Conservation (phyloP, 1,140 invertebrate genomes). For the Heliconius hermathena region DNA sequence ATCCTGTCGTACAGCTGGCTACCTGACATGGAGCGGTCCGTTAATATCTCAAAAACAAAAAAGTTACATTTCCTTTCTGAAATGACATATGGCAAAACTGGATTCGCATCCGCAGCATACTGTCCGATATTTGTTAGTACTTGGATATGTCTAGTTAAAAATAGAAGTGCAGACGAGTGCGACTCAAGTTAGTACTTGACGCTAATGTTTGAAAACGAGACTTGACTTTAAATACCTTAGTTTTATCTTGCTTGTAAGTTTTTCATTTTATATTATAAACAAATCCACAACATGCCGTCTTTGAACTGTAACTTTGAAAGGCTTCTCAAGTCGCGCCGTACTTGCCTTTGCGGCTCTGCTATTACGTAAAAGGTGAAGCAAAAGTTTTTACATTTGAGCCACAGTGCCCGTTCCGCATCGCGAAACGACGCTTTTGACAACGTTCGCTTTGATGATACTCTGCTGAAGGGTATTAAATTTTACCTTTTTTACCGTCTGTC, state of each 20-base stretch:
- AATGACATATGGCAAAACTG: constrained; percentile 62
- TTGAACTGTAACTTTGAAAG: constrained; percentile 72
- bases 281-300: constrained; percentile 74
- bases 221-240: neutral
- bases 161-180: neutral
- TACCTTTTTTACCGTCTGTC: constrained; percentile 63
- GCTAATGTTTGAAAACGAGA: neutral
- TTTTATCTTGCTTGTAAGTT: constrained; percentile 2
- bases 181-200: neutral
- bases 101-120: constrained; percentile 62
- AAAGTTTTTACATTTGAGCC: constrained; percentile 77
- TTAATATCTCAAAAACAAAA: constrained; percentile 60
- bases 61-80: constrained; percentile 61
- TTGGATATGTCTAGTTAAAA: constrained; percentile 12
- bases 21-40: constrained; percentile 61
- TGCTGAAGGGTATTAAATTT: constrained; percentile 72
- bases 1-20: constrained; percentile 54
- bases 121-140: constrained; percentile 41
- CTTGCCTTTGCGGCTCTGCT: constrained; percentile 50
- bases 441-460: constrained; percentile 70
- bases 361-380: constrained; percentile 73
- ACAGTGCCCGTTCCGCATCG: constrained; percentile 67
- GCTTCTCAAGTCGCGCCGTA: constrained; percentile 64
- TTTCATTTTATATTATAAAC: constrained; percentile 53
- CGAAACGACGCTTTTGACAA: constrained; percentile 72